These are phyloP conservation scores for Alectura lathami DNA, from an alignment of 2,113 vertebrate genomes.

Conservation along the genomic window DNA sequence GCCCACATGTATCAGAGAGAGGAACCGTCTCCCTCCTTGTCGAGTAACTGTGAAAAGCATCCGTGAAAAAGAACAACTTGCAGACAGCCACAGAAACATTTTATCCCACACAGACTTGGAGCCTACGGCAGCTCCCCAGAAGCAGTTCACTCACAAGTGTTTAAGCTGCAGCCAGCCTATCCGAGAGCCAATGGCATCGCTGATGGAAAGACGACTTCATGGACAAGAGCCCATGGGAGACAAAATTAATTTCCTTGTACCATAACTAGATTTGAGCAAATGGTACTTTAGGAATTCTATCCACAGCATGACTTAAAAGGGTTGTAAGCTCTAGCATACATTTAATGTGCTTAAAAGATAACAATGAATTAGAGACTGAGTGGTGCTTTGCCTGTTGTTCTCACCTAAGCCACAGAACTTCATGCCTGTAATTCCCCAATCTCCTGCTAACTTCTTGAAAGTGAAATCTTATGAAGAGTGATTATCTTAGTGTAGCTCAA, in stretches of 20 bases:
- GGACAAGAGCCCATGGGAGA: neutral
- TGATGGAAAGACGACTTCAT: neutral
- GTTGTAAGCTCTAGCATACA: neutral
- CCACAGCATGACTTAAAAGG: neutral
- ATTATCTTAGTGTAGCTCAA: neutral
- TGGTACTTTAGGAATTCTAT: neutral
- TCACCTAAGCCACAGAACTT: neutral
- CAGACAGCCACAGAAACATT: constrained; percentile 27
- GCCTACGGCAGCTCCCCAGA: neutral
- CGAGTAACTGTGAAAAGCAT: constrained; percentile 28
- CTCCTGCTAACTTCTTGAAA: neutral
- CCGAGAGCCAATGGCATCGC: neutral
- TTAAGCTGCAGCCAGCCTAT: neutral
- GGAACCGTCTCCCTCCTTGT: constrained; percentile 1
- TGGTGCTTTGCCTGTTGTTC: neutral
- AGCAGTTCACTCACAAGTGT: neutral
- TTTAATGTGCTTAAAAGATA: neutral
- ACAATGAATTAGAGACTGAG: neutral
- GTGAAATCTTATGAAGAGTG: neutral
- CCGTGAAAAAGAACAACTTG: constrained; percentile 8
- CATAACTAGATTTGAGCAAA: neutral
- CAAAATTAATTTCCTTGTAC: neutral
- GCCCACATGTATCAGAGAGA: neutral
- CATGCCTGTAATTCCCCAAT: neutral
- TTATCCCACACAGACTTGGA: constrained; percentile 31